Percentiles rank a stretch among this genome's conserved stretches.
phyloP scores from a whole-genome alignment of 2,113 vertebrate species.

The Nycticorax nycticorax region DNA sequence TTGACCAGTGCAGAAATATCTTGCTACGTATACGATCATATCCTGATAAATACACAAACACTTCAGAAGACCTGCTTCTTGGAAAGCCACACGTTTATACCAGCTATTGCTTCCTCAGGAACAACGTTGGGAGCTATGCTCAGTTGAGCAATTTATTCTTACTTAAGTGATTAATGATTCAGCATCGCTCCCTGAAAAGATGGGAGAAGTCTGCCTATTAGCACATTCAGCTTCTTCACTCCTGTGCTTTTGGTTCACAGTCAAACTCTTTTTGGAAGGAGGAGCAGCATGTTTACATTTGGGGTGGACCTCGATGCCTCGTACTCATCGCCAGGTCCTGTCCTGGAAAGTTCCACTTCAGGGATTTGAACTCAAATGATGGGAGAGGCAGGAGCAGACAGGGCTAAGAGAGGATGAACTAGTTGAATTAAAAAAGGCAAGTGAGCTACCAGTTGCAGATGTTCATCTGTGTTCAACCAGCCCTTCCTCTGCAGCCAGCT shows the following conservation, averaged over 20 bases:
- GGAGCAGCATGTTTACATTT: not conserved
- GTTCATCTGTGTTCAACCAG: not conserved
- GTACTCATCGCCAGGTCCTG: not conserved
- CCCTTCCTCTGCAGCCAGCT: not conserved
- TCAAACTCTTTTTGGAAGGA: not conserved
- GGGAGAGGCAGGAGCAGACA: not conserved
- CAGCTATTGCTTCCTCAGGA: not conserved
- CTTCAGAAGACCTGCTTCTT: not conserved
- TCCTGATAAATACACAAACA: not conserved
- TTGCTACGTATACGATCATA: not conserved
- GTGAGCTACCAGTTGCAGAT: not conserved
- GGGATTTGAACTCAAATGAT: not conserved
- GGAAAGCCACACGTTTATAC: not conserved
- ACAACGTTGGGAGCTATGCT: rapidly evolving
- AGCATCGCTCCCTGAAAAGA: not conserved
- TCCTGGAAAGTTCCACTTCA: not conserved
- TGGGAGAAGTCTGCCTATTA: not conserved
- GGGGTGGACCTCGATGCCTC: not conserved
- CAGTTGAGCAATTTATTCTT: not conserved
- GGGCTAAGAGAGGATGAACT: not conserved
- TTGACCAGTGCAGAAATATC: not conserved
- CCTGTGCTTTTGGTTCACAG: not conserved
- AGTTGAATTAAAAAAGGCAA: not conserved
- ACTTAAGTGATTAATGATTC: not conserved
- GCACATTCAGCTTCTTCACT: not conserved